Conservation (phyloP, 1,140 invertebrate species). For the Drosophila santomea region DNA sequence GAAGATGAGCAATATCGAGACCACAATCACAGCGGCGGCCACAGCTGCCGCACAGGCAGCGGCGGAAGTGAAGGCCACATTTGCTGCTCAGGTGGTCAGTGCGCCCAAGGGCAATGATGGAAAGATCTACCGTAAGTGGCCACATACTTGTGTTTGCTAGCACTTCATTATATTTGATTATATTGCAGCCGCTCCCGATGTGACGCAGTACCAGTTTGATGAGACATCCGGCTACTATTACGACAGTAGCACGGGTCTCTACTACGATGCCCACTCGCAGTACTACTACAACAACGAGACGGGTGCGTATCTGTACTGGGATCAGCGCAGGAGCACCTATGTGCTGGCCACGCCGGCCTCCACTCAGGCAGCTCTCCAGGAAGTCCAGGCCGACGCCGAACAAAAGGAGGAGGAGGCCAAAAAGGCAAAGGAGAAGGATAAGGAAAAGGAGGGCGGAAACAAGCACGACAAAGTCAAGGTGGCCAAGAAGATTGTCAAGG, state of each 20-base stretch:
- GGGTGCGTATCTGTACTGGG: conserved; percentile 98
- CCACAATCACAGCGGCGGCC: conserved; percentile 74
- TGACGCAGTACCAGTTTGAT: conserved; percentile 96
- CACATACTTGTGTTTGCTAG: neutral
- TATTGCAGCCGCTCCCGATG: conserved; percentile 92
- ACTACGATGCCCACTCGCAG: conserved; percentile 97
- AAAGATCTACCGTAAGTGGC: conserved; percentile 88
- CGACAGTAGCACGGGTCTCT: conserved; percentile 95
- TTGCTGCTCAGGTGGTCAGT: conserved; percentile 67
- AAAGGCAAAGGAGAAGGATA: conserved; percentile 85
- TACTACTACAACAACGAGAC: conserved; percentile 96
- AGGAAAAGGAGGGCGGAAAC: conserved; percentile 58
- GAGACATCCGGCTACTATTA: conserved; percentile 98
- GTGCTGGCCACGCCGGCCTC: conserved; percentile 88
- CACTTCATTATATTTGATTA: no score
- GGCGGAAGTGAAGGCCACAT: conserved; percentile 63
- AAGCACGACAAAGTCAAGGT: conserved; percentile 95
- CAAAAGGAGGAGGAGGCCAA: conserved; percentile 78
- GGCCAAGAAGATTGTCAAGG: conserved; percentile 98
- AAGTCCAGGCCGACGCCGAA: conserved; percentile 59
- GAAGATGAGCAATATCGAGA: conserved; percentile 77
- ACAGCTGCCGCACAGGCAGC: conserved; percentile 72
- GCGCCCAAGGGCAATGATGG: conserved; percentile 87
- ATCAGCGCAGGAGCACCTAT: conserved; percentile 92
- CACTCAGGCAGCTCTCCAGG: conserved; percentile 82